Evolutionary conservation across 2,113 vertebrate genomes (phyloP), one percentile per base, ranked within the genome.

Genomic region (Passer montanus): DNA sequence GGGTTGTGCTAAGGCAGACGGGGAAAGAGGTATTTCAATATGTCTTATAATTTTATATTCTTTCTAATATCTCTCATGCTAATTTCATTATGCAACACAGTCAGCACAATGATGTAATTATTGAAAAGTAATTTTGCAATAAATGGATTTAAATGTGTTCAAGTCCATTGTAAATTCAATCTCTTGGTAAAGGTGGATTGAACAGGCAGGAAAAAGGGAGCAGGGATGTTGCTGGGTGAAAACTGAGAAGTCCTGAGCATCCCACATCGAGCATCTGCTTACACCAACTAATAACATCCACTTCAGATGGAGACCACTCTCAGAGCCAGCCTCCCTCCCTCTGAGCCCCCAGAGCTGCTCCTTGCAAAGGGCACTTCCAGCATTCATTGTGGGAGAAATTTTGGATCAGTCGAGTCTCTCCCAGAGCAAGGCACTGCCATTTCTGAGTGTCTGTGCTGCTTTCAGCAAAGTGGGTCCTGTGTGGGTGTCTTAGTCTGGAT

Each of bases 101-200:
- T 96, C 97, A 88, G 97, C 97, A 95, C 95, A 50, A 94, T 98
- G 96, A 98, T 98, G 96, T 98, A 98, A 98, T 98, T 98, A 98
- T 98, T 97, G 97, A 98, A 98, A 98, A 98, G 98, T 98, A 98
- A 98, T 98, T 98, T 99, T 98, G 97, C 97, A 98, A 98, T 98
- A 98, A 98, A 98, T 98, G 97, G 97, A 97, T 98, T 98, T 98
- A 98, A 98, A 98, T 98, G 98, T 98, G 98, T 98, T 97, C 93
- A 56, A 97, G 98, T 97, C 97, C 69, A 91, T 89, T 93, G 96
- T 98, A 98, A 98, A 98, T 98, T 98, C 98, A 98, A 97, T 98
- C 98, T 98, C 86, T 62, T 33, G 76, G 95, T 93, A 95, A 97
- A 97, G 97, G 97, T 91, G 97, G 97, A 64, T 83, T 91, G 96